Conservation (phyloP, 2,113 vertebrate genomes). For the Galbula dea region DNA sequence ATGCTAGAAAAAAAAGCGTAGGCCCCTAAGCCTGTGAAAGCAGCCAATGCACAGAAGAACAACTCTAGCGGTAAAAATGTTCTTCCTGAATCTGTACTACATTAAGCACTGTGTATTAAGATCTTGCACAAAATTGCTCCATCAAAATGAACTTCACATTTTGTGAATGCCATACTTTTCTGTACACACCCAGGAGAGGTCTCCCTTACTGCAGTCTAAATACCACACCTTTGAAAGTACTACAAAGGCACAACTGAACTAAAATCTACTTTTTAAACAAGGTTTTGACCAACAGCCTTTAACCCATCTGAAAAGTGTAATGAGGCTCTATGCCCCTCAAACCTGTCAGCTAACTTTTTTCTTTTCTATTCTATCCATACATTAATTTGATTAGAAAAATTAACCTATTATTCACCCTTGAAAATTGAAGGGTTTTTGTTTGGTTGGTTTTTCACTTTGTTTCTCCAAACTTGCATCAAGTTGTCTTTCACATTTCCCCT, state of each 20-base stretch:
- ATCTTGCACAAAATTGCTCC: background rate
- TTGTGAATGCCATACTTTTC: background rate
- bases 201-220: background rate
- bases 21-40: fast-evolving
- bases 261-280: background rate
- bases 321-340: background rate
- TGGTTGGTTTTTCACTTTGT: background rate
- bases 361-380: background rate
- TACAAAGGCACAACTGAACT: background rate
- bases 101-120: background rate
- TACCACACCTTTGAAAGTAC: background rate
- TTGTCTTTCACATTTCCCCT: constrained; percentile 6
- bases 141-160: background rate
- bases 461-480: background rate
- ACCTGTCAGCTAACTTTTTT: background rate
- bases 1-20: background rate
- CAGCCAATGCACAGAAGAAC: background rate
- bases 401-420: background rate
- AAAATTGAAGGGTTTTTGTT: background rate
- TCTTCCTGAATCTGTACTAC: fast-evolving
- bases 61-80: background rate
- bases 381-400: background rate
- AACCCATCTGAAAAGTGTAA: background rate
- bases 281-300: background rate
- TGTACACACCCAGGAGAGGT: background rate